Conservation (phyloP, 2,113 vertebrate species). For the Megaceryle torquata region DNA sequence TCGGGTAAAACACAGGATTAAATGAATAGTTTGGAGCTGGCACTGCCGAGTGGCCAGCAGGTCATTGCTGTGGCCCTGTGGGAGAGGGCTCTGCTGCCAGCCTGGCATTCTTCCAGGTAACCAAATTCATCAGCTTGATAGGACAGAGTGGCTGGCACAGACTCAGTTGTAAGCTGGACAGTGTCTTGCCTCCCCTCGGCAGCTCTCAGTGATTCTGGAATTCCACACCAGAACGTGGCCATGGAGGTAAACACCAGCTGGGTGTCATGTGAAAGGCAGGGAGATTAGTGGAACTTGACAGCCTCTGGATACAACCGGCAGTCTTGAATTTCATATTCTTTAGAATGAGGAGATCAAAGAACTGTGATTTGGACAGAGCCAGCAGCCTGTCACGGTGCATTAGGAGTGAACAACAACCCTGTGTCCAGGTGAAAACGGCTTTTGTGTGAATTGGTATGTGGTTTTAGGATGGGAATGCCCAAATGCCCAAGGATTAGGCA, state of each 20-base stretch:
- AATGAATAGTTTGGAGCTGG: background rate
- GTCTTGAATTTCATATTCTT: background rate
- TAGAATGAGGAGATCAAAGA: slow-evolving; percentile 37
- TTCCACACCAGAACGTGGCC: background rate
- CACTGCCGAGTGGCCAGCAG: background rate
- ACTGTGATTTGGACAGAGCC: background rate
- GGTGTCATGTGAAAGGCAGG: background rate
- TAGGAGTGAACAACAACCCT: background rate
- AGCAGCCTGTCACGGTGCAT: background rate
- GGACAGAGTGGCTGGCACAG: background rate
- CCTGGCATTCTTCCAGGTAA: background rate
- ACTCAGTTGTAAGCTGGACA: background rate
- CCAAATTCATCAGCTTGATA: background rate
- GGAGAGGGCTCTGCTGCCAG: background rate
- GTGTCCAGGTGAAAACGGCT: slow-evolving; percentile 8
- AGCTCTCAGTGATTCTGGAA: background rate
- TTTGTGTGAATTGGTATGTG: background rate
- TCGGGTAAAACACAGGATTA: background rate
- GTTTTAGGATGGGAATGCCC: slow-evolving; percentile 23
- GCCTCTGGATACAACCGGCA: background rate
- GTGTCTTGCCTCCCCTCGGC: background rate
- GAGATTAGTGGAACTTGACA: background rate
- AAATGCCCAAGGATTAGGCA: background rate
- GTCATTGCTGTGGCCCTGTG: background rate
- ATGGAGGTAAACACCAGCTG: slow-evolving; percentile 25